Percentiles rank a stretch among this genome's conserved stretches.
Evolutionary conservation across 2,797 vertebrate genomes (phyloP).

Genomic region (Bovichtus variegatus): DNA sequence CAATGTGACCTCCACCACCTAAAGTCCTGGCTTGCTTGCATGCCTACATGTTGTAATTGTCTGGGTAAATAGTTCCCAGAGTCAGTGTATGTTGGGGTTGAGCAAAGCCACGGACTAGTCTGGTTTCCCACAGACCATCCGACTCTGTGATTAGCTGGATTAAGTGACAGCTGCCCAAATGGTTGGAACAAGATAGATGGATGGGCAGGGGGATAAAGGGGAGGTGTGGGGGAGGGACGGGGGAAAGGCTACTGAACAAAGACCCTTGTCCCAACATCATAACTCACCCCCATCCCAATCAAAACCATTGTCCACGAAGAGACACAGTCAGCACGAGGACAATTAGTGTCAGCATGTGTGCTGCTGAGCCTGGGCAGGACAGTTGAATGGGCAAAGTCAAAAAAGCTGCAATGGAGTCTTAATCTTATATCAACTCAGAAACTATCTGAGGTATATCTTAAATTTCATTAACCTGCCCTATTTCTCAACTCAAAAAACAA

Average conservation of each 20-base stretch:
- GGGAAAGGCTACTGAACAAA: conserved; percentile 84
- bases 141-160: conserved; percentile 89
- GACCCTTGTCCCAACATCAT: conserved; percentile 83
- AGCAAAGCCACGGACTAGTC: conserved; percentile 74
- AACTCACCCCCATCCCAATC: conserved; percentile 80
- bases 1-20: conserved; percentile 24
- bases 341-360: conserved; percentile 80
- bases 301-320: conserved; percentile 77
- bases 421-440: conserved; percentile 3
- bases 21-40: conserved; percentile 24
- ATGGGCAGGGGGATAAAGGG: conserved; percentile 77
- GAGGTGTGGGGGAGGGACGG: conserved; percentile 73
- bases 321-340: conserved; percentile 78
- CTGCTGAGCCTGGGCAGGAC: conserved; percentile 55
- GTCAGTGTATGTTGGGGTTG: conserved; percentile 45
- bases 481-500: neutral
- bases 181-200: conserved; percentile 84
- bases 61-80: conserved; percentile 53
- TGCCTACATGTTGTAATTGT: conserved; percentile 61
- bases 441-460: neutral
- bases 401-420: conserved; percentile 17
- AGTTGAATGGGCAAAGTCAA: conserved; percentile 34
- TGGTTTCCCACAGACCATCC: conserved; percentile 86
- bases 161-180: conserved; percentile 91
- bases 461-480: conserved; percentile 17